Evolutionary conservation across 2,113 vertebrate species (phyloP), one percentile per base, ranked within the genome.

Genomic region (Cyprinodon brontotheroides): DNA sequence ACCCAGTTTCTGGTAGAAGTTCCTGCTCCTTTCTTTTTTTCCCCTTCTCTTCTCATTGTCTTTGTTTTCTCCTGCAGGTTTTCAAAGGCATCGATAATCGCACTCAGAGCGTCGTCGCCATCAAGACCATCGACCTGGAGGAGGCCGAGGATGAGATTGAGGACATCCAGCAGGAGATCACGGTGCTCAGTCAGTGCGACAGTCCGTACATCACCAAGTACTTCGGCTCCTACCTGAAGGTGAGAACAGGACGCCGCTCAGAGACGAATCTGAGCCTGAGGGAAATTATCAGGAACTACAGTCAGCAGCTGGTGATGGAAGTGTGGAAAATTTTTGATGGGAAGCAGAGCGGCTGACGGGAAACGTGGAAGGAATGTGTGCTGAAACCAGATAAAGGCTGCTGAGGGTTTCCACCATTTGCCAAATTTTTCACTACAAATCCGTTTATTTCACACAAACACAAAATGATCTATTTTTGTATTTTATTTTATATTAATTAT

Each of bases 141-240:
- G 96, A 98, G 94, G 96, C 97, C 0, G 97, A 98, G 90, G 97
- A 98, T 84, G 97, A 98, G 93, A 98, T 97, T 81, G 96, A 98
- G 88, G 97, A 98, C 90, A 97, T 98, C 86, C 96, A 98, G 89
- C 96, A 98, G 93, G 97, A 98, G 92, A 98, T 98, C 89, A 98
- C 97, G 8, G 97, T 98, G 47, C 90, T 98, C 81, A 98, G 96
- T 87, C 96, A 98, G 89, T 98, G 96, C 29, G 96, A 98, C 92
- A 97, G 96, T 72, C 95, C 97, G 4, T 97, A 95, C 67, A 96
- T 98, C 89, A 98, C 97, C 74, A 97, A 98, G 89, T 98, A 98
- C 91, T 97, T 93, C 2, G 97, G 97, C 85, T 98, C 97, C 11
- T 98, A 97, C 90, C 94, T 98, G 89, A 98, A 98, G 96, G 96